A percentile compares a stretch with the other conserved stretches of the same genome.
phyloP scores from a whole-genome alignment of 2,113 vertebrate species.

The Amia ocellicauda region DNA sequence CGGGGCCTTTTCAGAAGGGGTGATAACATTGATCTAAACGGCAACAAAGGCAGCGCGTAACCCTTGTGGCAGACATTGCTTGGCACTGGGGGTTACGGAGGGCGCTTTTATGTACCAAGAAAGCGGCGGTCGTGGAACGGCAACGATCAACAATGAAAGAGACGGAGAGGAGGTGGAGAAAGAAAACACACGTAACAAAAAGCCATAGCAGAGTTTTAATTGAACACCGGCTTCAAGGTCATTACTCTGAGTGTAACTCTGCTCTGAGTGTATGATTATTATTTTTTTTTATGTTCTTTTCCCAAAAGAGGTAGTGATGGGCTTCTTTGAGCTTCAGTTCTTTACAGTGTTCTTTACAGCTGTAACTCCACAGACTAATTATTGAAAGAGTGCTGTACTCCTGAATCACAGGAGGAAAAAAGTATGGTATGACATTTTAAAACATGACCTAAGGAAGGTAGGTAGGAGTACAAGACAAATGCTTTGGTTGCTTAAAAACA shows the following conservation, averaged over 20 bases:
- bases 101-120: neutral
- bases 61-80: neutral
- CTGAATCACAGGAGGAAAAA: too few species aligned
- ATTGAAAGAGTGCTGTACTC: too few species aligned
- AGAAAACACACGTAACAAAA: neutral
- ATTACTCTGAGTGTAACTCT: neutral
- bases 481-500: too few species aligned
- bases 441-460: too few species aligned
- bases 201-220: neutral
- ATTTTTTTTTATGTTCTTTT: too few species aligned
- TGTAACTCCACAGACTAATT: too few species aligned
- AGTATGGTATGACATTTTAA: too few species aligned
- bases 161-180: neutral
- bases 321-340: too few species aligned
- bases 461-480: too few species aligned
- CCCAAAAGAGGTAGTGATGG: too few species aligned
- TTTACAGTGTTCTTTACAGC: too few species aligned
- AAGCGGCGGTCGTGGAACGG: neutral
- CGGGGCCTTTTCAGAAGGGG: neutral
- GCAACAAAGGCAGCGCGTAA: neutral
- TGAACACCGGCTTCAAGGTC: neutral
- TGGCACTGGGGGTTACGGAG: neutral
- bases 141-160: too few species aligned
- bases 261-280: neutral
- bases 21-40: conserved; percentile 5